Conservation (phyloP, 2,888 invertebrate species). For the Pecten maximus region DNA sequence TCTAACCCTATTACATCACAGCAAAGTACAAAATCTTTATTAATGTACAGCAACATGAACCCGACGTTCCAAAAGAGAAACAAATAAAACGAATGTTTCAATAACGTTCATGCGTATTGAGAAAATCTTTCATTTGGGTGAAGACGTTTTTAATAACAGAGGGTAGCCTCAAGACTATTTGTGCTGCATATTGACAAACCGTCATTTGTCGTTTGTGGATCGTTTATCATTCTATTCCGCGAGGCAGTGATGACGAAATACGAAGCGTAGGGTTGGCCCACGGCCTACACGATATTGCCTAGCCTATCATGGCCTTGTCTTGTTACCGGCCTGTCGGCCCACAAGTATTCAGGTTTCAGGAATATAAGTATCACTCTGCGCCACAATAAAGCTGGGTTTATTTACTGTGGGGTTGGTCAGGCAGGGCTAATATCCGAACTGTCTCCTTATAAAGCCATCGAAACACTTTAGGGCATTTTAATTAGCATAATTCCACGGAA, state of each 20-base stretch:
- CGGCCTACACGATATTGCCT: background rate
- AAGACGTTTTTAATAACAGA: conserved; percentile 26
- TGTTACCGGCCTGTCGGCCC: background rate
- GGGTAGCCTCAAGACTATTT: conserved; percentile 4
- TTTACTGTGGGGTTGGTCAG: conserved; percentile 3
- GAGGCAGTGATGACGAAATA: conserved; percentile 16
- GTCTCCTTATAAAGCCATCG: background rate
- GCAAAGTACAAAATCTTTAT: background rate
- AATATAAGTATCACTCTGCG: background rate
- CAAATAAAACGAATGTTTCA: conserved; percentile 33
- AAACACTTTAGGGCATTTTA: background rate
- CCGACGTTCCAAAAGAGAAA: conserved; percentile 2
- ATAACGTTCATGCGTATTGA: conserved; percentile 20
- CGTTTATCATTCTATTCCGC: conserved; percentile 6
- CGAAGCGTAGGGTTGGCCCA: background rate
- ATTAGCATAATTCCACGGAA: background rate
- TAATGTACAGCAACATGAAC: conserved; percentile 10
- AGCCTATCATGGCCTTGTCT: background rate
- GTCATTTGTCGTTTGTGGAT: conserved; percentile 8
- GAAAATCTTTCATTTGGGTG: conserved; percentile 20
- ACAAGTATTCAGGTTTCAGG: conserved; percentile 17
- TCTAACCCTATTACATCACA: conserved; percentile 1
- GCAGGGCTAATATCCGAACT: background rate
- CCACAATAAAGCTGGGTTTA: background rate
- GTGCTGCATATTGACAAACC: conserved; percentile 23